Base-by-base conservation (phyloP, 2,888 invertebrate genomes). In the Phyto melanocephala region DNA sequence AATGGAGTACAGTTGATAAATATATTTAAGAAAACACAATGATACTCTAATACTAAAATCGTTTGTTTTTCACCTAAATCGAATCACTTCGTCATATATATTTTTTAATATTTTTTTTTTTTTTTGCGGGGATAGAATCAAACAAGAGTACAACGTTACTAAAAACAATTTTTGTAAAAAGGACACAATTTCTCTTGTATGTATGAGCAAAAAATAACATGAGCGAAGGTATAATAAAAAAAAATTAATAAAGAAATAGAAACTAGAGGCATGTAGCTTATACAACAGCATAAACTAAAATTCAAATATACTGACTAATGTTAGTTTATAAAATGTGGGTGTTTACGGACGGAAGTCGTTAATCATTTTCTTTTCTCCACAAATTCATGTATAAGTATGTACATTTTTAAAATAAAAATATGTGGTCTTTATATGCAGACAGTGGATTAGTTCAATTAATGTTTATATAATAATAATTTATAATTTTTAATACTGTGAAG, bases 311-410 rank as follows among this genome's bases (percentile, higher is more conserved):
- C 47, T 52, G 47, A 54, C 42, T 75, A 65, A 81, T 74, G 68
- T 58, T 81, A 58, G 50, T 56, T 56, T 62, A 60, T 28, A 52
- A 58, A 50, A 56, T 40, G 47, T 60, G 75, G 79, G 75, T 60
- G 82, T 82, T 67, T 47, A 67, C 67, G 65, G 47, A 20, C 65
- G 82, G 82, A 82, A 82, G 82, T 76, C 67, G 75, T 82, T 82
- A 71, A 79, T 82, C 75, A 82, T 82, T 79, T 68, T 28, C 28
- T 28, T 28, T 75, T 75, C 67, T 42, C 58, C 13, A 63, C 54
- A 81, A 65, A 47, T 54, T 22, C 37, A 65, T 68, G 47, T n/a
- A n/a, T n/a, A n/a, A n/a, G n/a, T n/a, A n/a, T n/a, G n/a, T n/a
- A n/a, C n/a, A n/a, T 63, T 65, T 50, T 45, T 50, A 28, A 3